A percentile compares a stretch with the other conserved stretches of the same genome.
Conservation (phyloP, 92 coral and sea anemone genomes). For the Umimayanthus kanabou region DNA sequence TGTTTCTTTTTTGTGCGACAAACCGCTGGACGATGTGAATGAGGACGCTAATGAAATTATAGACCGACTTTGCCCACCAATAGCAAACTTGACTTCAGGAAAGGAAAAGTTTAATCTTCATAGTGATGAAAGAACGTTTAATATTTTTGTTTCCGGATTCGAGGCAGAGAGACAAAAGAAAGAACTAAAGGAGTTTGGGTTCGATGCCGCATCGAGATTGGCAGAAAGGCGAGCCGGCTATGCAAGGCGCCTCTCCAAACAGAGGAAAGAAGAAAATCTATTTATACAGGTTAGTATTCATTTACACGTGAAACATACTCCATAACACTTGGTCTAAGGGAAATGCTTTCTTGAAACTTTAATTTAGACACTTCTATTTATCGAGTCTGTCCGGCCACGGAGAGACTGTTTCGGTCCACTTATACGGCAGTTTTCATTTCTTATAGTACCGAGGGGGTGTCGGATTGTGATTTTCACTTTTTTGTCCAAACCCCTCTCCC, state of each 20-base stretch:
- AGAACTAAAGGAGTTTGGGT: slow-evolving; percentile 79
- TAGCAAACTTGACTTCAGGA: slow-evolving; percentile 80
- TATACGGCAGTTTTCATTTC: too few relatives aligned
- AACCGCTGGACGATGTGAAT: slow-evolving; percentile 28
- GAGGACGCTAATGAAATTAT: slow-evolving; percentile 33
- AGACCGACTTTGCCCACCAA: slow-evolving; percentile 82
- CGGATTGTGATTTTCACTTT: too few relatives aligned
- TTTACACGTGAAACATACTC: neutral
- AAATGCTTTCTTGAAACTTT: too few relatives aligned
- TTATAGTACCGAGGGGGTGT: too few relatives aligned
- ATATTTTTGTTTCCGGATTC: slow-evolving; percentile 86
- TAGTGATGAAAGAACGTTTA: slow-evolving; percentile 58
- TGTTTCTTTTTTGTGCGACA: neutral
- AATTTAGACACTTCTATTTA: too few relatives aligned
- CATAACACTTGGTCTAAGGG: too few relatives aligned
- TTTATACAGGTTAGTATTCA: slow-evolving; percentile 67
- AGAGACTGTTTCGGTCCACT: too few relatives aligned
- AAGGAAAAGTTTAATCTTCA: slow-evolving; percentile 37
- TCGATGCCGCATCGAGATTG: slow-evolving; percentile 69
- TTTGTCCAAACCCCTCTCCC: too few relatives aligned
- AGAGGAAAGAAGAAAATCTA: slow-evolving; percentile 60
- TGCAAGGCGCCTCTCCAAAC: slow-evolving; percentile 53
- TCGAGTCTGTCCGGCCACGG: too few relatives aligned
- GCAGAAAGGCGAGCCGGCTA: slow-evolving; percentile 88
- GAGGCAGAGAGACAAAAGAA: slow-evolving; percentile 92